Evolutionary conservation across 2,888 invertebrate species (phyloP), one percentile per base, ranked within the genome.

Genomic region (Noctua fimbriata): DNA sequence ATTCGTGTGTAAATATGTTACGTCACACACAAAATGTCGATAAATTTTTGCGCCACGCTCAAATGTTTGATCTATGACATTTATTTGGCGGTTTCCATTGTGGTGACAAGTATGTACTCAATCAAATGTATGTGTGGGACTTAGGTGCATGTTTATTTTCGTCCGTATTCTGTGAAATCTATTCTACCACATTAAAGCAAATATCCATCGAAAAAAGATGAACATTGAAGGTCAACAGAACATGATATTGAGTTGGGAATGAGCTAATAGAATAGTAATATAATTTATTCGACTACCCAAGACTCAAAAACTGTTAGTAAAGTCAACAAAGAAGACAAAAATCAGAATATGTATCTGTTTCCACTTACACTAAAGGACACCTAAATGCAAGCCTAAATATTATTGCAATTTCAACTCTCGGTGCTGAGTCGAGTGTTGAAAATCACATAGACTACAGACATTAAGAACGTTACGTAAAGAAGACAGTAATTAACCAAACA

Each of bases 31-130:
- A 16, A 36, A n/a, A 55, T n/a, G n/a, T 21, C 24, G 69, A 82
- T 70, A 73, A 73, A 16, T 63, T 60, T 41, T 77, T 76, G 47
- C 47, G 14, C 32, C 41, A 41, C n/a, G 60, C 16, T 21, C 52
- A 44, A 63, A n/a, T 66, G 41, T 69, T 71, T 79, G 70, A 83
- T 49, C 73, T 83, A 12, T 72, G 74, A 74, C 73, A 58, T 73
- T 73, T 65, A 78, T 75, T 84, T 69, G 65, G 65, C 16, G 16
- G 69, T 44, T 65, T 75, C 74, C 58, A 79, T 60, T 83, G 44
- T 41, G 10, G 24, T 73, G 36, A 10, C 52, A 47, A 72, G 28
- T 55, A 55, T 32, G 24, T 44, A 32, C 32, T 10, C 1, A 72
- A 55, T 72, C 12, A 18, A 69, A 78, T 69, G 47, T 67, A 69